Evolutionary conservation across 2,797 vertebrate genomes (phyloP), one percentile per base, ranked within the genome.

Genomic region (Stomatorhinus walkeri): DNA sequence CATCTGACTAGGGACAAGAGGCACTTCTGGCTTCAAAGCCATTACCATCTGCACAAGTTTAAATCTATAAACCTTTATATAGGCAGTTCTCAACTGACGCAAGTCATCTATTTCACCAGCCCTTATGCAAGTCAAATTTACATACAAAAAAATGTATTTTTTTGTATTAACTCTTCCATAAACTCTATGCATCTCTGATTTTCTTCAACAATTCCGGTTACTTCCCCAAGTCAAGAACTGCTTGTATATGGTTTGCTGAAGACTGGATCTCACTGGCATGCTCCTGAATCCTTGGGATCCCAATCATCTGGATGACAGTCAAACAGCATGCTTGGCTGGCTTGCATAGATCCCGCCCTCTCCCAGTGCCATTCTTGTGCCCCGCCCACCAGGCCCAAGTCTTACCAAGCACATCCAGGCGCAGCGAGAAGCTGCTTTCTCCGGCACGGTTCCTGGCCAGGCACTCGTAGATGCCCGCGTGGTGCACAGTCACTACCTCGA

Each of bases 381-480:
- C 68, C 32, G 6, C 68, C 68, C 68, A 79, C 72, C 72, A 79
- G 46, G 10, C 81, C 43, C 81, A n/a, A 24, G 16, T 32, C 95
- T 96, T 95, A 99, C 98, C 97, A 68, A 97, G 91, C 1, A 99
- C 97, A 87, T 97, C 96, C 36, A 99, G 94, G 92, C 94, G 96
- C 89, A 98, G 94, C 87, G 95, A 94, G 5, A 99, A 98, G 49
- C 94, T 95, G 2, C 96, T 92, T 93, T 98, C 97, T 68, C 98
- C 98, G 8, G 97, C 98, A 22, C 98, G 96, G 91, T 99, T 99
- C 90, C 92, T 95, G 90, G 98, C 98, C 88, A 98, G 95, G 24
- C 98, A 99, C 68, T 96, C 96, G 0, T 99, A 99, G 0, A 96
- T 94, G 5, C 98, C 98, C 16, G 97, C 97, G 24, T 99, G 98